These are phyloP conservation scores for Pelusios castaneus DNA, from an alignment of 2,113 vertebrate species.

Conservation along the genomic window DNA sequence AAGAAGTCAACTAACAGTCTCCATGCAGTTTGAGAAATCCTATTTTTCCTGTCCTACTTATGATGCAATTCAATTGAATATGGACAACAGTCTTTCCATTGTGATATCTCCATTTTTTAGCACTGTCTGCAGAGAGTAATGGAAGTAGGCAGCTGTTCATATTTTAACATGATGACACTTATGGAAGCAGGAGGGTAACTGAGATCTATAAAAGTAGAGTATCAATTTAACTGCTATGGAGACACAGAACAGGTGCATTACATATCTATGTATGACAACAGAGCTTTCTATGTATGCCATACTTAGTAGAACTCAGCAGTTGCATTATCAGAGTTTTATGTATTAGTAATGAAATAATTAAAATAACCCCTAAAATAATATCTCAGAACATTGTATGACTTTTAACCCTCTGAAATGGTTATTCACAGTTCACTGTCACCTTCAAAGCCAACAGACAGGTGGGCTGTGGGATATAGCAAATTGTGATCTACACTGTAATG, in stretches of 20 bases:
- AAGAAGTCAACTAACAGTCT: background rate
- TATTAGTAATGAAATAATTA: background rate
- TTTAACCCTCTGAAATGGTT: background rate
- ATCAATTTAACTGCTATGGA: conserved; percentile 41
- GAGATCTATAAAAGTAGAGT: background rate
- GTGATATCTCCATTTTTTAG: conserved; percentile 42
- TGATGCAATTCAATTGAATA: background rate
- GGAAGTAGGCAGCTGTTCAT: conserved; percentile 63
- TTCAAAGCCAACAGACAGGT: background rate
- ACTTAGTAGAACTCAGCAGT: background rate
- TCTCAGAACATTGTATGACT: background rate
- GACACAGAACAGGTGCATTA: conserved; percentile 57
- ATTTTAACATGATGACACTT: conserved; percentile 56
- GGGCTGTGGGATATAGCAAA: background rate
- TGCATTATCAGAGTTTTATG: background rate
- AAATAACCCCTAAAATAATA: background rate
- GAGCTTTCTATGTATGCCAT: too few relatives aligned
- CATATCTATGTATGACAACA: background rate
- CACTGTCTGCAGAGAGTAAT: conserved; percentile 14
- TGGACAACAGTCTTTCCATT: conserved; percentile 64
- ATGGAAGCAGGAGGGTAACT: conserved; percentile 41
- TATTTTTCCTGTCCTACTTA: background rate
- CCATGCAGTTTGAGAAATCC: conserved; percentile 20
- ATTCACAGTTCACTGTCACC: background rate
- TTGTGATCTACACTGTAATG: background rate